Base-by-base conservation (phyloP, 1,140 invertebrate species). In the Anadara kagoshimensis region DNA sequence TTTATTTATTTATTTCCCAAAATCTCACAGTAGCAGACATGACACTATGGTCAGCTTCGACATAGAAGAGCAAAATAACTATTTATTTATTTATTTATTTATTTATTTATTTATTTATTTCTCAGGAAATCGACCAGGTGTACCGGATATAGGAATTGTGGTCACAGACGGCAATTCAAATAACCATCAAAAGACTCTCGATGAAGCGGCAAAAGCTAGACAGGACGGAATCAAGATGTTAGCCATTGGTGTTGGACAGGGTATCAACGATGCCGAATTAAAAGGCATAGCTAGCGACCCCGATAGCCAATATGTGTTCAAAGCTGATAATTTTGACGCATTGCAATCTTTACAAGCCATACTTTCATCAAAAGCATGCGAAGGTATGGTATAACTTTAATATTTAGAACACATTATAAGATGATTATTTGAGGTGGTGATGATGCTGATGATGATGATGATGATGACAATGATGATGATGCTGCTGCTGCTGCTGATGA, bases 101-200 rank as follows among this genome's bases (percentile, higher is more conserved):
- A 36, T 36, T 36, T 36, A 36, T 36, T 36, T 3, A 7, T 36
- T 36, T 2, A 36, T 7, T 36, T 3, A 36, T 36, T 36, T 36
- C 41, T 54, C 8, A 69, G 80, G 80, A 8, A 73, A 80, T 22
- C 73, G 85, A 1, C 68, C 81, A 12, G 79, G 78, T 5, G 82
- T 85, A 16, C 82, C 83, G 26, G 84, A 85, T 47, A 83, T 85
- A 49, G 85, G 58, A 8, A 73, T 86, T 65, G 74, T 85, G 41
- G 73, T 86, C 12, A 84, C 82, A 0, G 85, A 85, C 65, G 84
- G 85, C 29, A 75, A 75, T 24, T 83, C 83, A 10, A 74, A 73
- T 41, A 78, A 74, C 57, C 63, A 78, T 11, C 69, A 68, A 12
- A 18, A 75, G 12, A 84, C 85, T 0, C 53, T 69, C 29, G 61